Conservation (phyloP, 92 coral and sea anemone genomes). For the Blastomussa wellsi region DNA sequence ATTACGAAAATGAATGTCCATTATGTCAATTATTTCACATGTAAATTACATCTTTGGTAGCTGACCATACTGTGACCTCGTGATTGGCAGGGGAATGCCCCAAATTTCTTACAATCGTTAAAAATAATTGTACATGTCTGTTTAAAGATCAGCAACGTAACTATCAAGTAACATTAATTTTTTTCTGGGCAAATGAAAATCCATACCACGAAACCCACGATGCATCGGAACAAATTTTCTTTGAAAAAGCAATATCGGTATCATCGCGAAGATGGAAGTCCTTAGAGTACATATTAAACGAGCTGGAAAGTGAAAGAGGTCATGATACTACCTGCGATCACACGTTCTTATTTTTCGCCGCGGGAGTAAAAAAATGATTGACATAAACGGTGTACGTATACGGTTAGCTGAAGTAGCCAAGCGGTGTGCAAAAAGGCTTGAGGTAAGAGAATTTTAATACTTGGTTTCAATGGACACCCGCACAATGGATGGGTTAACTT, state of each 20-base stretch:
- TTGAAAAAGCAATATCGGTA: not conserved
- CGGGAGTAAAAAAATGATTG: no score
- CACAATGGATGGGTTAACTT: not conserved
- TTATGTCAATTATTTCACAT: not conserved
- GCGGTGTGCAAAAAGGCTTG: not conserved
- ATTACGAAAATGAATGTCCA: not conserved
- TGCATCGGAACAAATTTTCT: not conserved
- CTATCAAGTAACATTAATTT: not conserved
- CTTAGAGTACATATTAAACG: not conserved
- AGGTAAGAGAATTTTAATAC: not conserved
- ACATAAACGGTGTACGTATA: no score
- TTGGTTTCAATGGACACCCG: no score
- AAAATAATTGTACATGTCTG: not conserved
- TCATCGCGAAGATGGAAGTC: not conserved
- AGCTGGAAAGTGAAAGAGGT: not conserved
- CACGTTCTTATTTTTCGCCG: no score
- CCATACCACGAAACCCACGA: not conserved
- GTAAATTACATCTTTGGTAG: not conserved
- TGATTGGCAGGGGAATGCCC: not conserved
- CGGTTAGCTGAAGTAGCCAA: no score
- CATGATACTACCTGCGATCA: no score
- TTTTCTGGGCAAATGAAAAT: not conserved
- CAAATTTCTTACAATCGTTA: not conserved
- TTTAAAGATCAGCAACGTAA: not conserved
- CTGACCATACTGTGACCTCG: no score